Conservation (phyloP, 1,140 invertebrate species). For the Alviniconcha marisindica region DNA sequence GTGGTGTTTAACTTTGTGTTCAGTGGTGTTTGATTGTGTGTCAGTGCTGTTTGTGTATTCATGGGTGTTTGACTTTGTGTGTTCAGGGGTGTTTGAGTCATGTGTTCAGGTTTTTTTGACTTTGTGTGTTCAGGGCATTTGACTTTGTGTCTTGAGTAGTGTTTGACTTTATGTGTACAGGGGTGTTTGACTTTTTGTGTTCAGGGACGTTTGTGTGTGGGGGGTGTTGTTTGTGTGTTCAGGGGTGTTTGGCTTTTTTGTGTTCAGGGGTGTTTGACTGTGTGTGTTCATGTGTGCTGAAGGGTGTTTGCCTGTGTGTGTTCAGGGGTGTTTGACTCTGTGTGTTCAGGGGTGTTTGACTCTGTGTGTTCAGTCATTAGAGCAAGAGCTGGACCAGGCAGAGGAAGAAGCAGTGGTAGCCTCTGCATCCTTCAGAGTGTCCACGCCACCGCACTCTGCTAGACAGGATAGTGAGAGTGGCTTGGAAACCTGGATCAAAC, state of each 20-base stretch:
- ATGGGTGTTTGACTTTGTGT: background rate
- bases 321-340: background rate
- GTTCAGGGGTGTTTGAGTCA: too few species aligned
- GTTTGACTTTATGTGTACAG: background rate
- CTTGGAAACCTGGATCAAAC: conserved; percentile 71
- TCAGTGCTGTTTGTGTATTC: too few species aligned
- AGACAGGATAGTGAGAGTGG: conserved; percentile 56
- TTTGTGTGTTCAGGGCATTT: background rate
- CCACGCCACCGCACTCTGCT: background rate
- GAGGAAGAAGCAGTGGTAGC: conserved; percentile 6
- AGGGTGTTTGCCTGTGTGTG: background rate
- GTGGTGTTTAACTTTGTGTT: too few species aligned
- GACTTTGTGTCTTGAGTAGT: background rate
- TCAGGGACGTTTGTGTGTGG: too few species aligned
- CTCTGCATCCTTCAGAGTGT: background rate
- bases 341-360: background rate
- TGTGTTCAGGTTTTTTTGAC: too few species aligned
- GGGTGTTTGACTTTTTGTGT: too few species aligned
- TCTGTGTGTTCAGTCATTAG: conserved; percentile 1
- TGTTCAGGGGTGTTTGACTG: background rate
- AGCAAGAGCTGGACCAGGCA: conserved; percentile 2
- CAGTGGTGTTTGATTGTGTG: too few species aligned
- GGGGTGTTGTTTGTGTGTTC: too few species aligned
- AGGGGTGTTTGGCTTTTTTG: too few species aligned
- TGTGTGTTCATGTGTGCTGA: too few species aligned